Evolutionary conservation across 2,888 invertebrate genomes (phyloP).

Genomic region (Agrypnus murinus): DNA sequence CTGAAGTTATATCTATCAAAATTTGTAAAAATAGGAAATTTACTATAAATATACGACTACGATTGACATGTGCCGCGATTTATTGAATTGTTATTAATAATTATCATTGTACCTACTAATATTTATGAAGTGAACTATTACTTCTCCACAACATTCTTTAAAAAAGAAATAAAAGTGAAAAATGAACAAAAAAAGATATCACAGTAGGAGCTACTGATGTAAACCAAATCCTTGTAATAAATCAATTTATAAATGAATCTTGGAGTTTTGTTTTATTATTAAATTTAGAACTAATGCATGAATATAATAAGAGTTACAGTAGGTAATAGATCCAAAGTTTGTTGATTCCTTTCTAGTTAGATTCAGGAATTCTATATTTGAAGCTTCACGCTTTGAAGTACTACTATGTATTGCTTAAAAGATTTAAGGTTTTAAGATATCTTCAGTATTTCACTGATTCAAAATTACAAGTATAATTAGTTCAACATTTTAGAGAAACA

Average conservation of each 20-base stretch:
- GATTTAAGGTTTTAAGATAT: too few species aligned
- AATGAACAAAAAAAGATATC: slow-evolving; percentile 14
- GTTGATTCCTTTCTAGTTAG: too few species aligned
- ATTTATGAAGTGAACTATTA: slow-evolving; percentile 3
- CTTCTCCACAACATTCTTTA: slow-evolving; percentile 8
- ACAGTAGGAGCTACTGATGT: slow-evolving; percentile 22
- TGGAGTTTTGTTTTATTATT: too few species aligned
- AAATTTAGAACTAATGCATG: too few species aligned
- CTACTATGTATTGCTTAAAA: too few species aligned
- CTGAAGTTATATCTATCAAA: slow-evolving; percentile 4
- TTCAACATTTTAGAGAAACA: too few species aligned
- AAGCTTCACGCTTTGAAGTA: too few species aligned
- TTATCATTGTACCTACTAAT: slow-evolving; percentile 5
- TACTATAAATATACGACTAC: neutral
- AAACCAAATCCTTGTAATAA: slow-evolving; percentile 32
- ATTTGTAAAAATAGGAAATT: slow-evolving; percentile 10
- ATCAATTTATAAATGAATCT: neutral
- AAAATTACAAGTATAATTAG: too few species aligned
- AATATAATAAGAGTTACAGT: too few species aligned
- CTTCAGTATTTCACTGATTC: too few species aligned
- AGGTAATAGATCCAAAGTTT: too few species aligned
- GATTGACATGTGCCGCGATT: neutral
- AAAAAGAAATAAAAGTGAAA: neutral
- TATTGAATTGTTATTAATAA: slow-evolving; percentile 5
- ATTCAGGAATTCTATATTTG: too few species aligned